Percentiles rank a stretch among this genome's conserved stretches.
These are phyloP conservation scores for Melanotaenia duboulayi DNA, from an alignment of 2,113 vertebrate species.

Conservation along the genomic window DNA sequence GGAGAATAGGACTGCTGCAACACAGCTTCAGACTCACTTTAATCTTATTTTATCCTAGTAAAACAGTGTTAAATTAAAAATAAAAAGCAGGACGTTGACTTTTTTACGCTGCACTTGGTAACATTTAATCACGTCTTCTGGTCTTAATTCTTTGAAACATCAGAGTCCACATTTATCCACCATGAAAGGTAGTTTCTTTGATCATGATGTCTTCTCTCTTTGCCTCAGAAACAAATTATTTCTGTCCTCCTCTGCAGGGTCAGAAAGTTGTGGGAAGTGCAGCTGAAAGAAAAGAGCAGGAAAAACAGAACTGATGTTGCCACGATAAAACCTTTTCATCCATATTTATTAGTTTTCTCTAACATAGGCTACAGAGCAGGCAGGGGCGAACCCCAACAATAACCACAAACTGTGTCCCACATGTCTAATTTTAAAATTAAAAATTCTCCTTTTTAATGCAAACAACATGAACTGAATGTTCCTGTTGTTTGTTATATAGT, in stretches of 20 bases:
- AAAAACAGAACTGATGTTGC: slow-evolving; percentile 34
- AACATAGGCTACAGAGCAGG: slow-evolving; percentile 31
- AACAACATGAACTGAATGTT: background rate
- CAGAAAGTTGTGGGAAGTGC: slow-evolving; percentile 59
- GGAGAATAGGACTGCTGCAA: no score
- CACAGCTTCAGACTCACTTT: no score
- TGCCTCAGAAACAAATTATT: slow-evolving; percentile 23
- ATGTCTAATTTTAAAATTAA: background rate
- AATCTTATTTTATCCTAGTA: no score
- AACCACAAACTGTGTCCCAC: background rate
- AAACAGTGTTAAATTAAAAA: no score
- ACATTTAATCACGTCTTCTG: slow-evolving; percentile 9
- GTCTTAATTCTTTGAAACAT: slow-evolving; percentile 16
- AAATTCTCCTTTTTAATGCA: background rate
- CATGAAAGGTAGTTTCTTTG: slow-evolving; percentile 9
- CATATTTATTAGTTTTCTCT: slow-evolving; percentile 28
- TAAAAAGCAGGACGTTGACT: no score
- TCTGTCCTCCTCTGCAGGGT: slow-evolving; percentile 26
- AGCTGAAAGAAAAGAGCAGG: background rate
- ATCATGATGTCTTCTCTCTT: slow-evolving; percentile 11
- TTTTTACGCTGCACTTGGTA: background rate
- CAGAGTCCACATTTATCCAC: slow-evolving; percentile 5
- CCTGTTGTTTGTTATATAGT: background rate
- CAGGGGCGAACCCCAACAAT: slow-evolving; percentile 29
- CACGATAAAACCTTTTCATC: slow-evolving; percentile 40